Evolutionary conservation across 2,113 vertebrate species (phyloP), one percentile per base, ranked within the genome.

Genomic region (Emydura subglobosa): DNA sequence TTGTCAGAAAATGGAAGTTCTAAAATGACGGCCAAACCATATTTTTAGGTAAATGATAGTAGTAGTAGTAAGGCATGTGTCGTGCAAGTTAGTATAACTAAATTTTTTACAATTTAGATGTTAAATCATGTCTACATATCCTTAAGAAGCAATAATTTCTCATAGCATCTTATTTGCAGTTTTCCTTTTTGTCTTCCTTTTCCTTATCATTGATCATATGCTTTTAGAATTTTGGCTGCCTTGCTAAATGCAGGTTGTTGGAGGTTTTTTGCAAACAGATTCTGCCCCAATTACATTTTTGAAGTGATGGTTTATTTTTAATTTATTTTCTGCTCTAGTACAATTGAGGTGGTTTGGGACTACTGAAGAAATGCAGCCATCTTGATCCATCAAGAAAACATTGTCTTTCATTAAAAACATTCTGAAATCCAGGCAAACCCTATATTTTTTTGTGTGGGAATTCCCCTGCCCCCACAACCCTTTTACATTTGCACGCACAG

Each of bases 221-320:
- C 57, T 72, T 91, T 82, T 83, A 87, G 39, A 92, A 76, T 85
- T 97, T 94, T 76, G 27, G 44, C 50, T n/a, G 6, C 31, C 89
- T 27, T 88, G 76, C 86, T 93, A 82, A 88, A 65, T 95, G 72
- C 88, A 88, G 87, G 79, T 91, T 96, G 89, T 95, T 53, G 88
- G 51, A 95, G 78, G 68, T 92, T 53, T 59, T 55, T 89, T 79
- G 79, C 8, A 90, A 88, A 29, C 39, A 59, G 85, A 79, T 86
- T 96, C 85, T 88, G 81, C 86, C 86, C 57, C 80, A 95, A 80
- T 95, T 89, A 91, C 87, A 3, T 96, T 84, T 92, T 94, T 95
- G 88, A 85, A 65, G 79, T 50, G 79, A 50, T 42, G 59, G 44
- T 79, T 93, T 89, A 79, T 96, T 96, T 87, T 93, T 85, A 42